A percentile compares a stretch with the other conserved stretches of the same genome.
These are phyloP conservation scores for Atta cephalotes DNA, from an alignment of 1,140 invertebrate species.

Conservation along the genomic window DNA sequence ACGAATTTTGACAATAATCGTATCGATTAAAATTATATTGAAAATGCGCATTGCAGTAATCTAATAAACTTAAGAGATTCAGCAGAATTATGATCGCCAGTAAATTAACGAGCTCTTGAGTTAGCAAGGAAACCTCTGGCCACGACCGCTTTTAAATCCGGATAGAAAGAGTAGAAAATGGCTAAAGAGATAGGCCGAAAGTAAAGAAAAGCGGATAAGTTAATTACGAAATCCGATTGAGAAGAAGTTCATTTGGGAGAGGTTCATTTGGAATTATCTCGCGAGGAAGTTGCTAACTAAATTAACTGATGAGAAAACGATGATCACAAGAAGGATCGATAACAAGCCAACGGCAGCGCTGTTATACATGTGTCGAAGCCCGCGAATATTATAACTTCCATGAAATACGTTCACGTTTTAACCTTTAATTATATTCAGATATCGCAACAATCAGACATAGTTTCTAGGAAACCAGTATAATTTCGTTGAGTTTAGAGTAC, in stretches of 20 bases:
- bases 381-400: slow-evolving; percentile 4
- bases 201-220: slow-evolving; percentile 56
- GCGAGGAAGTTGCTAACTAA: slow-evolving; percentile 47
- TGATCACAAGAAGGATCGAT: slow-evolving; percentile 22
- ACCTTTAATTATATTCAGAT: not conserved
- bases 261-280: slow-evolving; percentile 57
- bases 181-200: slow-evolving; percentile 36
- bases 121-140: slow-evolving; percentile 18
- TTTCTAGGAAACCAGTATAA: slow-evolving; percentile 4
- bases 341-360: not conserved
- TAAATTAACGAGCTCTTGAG: slow-evolving; percentile 39
- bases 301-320: slow-evolving; percentile 52
- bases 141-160: slow-evolving; percentile 42
- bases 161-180: slow-evolving; percentile 11
- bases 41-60: not conserved
- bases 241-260: slow-evolving; percentile 26
- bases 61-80: slow-evolving; percentile 11
- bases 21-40: not conserved
- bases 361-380: not conserved
- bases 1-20: not conserved
- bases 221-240: slow-evolving; percentile 61
- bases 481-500: not conserved
- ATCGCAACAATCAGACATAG: slow-evolving; percentile 19
- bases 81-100: slow-evolving; percentile 17
- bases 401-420: slow-evolving; percentile 11